These are phyloP conservation scores for Pachymerium ferrugineum DNA, from an alignment of 2,888 invertebrate genomes.

Conservation along the genomic window DNA sequence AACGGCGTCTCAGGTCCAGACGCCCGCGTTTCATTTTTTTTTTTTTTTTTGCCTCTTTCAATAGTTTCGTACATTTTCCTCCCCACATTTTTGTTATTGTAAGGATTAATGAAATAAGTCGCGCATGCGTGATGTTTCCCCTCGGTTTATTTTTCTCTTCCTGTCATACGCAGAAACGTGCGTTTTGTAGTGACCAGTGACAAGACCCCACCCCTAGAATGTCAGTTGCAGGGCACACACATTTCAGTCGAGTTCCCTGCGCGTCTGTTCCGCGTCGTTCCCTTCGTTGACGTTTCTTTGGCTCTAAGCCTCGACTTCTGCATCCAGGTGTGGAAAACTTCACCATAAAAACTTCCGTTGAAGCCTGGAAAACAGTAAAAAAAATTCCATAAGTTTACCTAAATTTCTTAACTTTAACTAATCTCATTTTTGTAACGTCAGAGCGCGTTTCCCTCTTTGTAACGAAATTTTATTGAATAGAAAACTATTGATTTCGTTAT, in stretches of 20 bases:
- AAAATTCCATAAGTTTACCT: neutral
- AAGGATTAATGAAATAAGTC: no score
- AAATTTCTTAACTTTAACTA: no score
- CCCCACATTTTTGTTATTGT: no score
- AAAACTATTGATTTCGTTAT: no score
- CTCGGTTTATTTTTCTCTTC: constrained; percentile 10
- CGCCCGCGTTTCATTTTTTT: neutral
- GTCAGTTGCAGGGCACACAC: neutral
- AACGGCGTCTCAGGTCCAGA: constrained; percentile 10
- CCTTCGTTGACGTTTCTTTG: constrained; percentile 1
- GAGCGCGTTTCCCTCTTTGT: no score
- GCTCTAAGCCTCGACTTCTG: neutral
- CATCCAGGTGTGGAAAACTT: neutral
- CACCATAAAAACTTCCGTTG: neutral
- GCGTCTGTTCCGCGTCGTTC: neutral
- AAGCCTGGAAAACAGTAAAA: no score
- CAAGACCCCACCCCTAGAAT: neutral
- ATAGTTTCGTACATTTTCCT: no score
- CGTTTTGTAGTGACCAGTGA: neutral
- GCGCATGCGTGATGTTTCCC: neutral
- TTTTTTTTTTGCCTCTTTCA: neutral
- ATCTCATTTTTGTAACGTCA: no score
- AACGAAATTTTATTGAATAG: no score
- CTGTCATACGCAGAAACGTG: neutral
- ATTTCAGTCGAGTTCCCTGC: neutral